Conservation (phyloP, 1,140 invertebrate genomes). For the Portunus trituberculatus region DNA sequence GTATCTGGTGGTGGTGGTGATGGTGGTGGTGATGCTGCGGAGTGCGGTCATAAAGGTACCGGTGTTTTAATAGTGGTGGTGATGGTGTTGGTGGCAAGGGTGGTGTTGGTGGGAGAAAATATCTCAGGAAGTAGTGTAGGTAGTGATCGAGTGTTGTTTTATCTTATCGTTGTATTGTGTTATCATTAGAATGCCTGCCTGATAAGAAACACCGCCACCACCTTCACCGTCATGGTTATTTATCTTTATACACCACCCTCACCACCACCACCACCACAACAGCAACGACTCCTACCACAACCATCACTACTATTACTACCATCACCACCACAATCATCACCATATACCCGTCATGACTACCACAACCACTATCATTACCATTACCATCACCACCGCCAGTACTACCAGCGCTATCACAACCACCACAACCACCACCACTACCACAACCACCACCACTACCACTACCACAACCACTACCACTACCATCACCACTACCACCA, state of each 20-base stretch:
- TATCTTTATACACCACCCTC: no score
- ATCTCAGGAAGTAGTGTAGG: no score
- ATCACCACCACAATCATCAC: neutral
- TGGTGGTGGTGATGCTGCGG: neutral
- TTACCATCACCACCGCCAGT: neutral
- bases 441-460: neutral
- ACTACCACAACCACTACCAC: neutral
- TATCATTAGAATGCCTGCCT: neutral
- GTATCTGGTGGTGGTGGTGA: neutral
- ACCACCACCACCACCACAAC: neutral
- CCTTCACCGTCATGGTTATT: neutral
- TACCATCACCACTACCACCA: slow-evolving; percentile 21
- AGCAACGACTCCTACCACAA: neutral
- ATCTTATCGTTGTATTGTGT: neutral
- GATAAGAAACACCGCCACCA: slow-evolving; percentile 30
- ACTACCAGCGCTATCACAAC: neutral
- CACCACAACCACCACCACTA: neutral
- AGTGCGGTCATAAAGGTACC: no score
- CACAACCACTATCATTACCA: neutral
- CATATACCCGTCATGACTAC: neutral
- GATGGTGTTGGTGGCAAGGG: neutral
- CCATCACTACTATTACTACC: neutral
- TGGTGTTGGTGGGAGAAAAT: neutral
- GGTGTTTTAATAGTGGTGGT: neutral
- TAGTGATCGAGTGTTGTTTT: neutral